phyloP scores from a whole-genome alignment of 2,888 invertebrate genomes.

The Pantelozetes paolii region DNA sequence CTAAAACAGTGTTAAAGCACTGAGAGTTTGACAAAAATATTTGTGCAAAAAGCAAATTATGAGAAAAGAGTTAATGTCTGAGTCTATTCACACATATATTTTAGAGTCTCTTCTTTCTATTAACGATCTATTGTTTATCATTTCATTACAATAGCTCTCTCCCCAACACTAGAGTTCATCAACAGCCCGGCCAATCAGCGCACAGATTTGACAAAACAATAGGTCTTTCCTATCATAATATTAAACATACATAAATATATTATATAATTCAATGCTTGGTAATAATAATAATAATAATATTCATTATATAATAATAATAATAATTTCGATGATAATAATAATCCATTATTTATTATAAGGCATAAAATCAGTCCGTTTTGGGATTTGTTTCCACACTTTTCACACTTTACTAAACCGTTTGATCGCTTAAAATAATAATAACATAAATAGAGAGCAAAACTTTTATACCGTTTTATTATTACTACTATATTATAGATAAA shows the following conservation, averaged over 20 bases:
- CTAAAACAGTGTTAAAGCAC: not conserved
- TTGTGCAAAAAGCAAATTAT: not conserved
- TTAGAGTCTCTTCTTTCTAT: not conserved
- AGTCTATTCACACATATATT: slow-evolving; percentile 6
- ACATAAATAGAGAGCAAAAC: not conserved
- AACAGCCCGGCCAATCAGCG: slow-evolving; percentile 4
- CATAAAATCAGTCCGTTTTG: slow-evolving; percentile 16
- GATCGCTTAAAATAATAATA: slow-evolving; percentile 35
- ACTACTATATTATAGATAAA: not conserved
- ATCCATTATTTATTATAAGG: slow-evolving; percentile 29
- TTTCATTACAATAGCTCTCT: not conserved
- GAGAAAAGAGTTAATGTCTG: not conserved
- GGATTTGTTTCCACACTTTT: slow-evolving; percentile 27
- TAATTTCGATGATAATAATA: slow-evolving; percentile 29
- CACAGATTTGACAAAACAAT: slow-evolving; percentile 11
- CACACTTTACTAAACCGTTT: slow-evolving; percentile 27
- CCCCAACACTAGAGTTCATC: not conserved
- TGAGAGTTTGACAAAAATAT: not conserved
- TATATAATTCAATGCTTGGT: not conserved
- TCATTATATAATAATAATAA: slow-evolving; percentile 31
- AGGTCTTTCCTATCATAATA: slow-evolving; percentile 26
- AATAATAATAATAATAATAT: slow-evolving; percentile 10
- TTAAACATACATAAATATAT: not conserved
- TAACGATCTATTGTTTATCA: slow-evolving; percentile 12
- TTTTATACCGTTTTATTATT: not conserved